phyloP scores from a whole-genome alignment of 2,888 invertebrate genomes.

The Ophraella communa region DNA sequence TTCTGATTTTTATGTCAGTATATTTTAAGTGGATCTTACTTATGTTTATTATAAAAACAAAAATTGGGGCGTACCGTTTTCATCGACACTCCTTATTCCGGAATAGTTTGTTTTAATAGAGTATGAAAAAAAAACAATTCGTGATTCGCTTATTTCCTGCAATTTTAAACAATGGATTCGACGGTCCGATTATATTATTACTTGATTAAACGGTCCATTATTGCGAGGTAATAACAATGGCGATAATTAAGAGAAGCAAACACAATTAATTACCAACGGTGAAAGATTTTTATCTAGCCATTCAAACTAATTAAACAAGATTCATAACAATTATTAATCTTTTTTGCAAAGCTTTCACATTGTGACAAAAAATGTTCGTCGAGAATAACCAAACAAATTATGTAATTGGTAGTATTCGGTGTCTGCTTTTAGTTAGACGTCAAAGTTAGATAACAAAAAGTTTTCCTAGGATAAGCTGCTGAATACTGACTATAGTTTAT shows the following conservation, averaged over 20 bases:
- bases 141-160: background rate
- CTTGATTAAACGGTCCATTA: background rate
- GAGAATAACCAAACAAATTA: background rate
- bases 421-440: too few relatives aligned
- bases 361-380: background rate
- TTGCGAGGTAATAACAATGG: background rate
- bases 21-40: too few relatives aligned
- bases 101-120: too few relatives aligned
- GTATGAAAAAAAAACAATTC: background rate
- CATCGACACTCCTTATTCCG: too few relatives aligned
- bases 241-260: background rate
- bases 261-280: background rate
- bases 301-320: background rate
- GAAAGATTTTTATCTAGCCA: too few relatives aligned
- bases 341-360: conserved; percentile 7
- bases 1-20: too few relatives aligned
- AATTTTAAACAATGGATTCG: background rate
- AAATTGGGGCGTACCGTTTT: too few relatives aligned
- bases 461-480: too few relatives aligned
- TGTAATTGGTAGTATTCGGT: background rate
- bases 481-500: too few relatives aligned
- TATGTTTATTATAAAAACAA: too few relatives aligned
- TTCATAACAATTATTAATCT: background rate
- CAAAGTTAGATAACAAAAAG: too few relatives aligned
- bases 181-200: background rate